A percentile compares a stretch with the other conserved stretches of the same genome.
phyloP scores from a whole-genome alignment of 2,113 vertebrate genomes.

The Larimichthys polyactis region DNA sequence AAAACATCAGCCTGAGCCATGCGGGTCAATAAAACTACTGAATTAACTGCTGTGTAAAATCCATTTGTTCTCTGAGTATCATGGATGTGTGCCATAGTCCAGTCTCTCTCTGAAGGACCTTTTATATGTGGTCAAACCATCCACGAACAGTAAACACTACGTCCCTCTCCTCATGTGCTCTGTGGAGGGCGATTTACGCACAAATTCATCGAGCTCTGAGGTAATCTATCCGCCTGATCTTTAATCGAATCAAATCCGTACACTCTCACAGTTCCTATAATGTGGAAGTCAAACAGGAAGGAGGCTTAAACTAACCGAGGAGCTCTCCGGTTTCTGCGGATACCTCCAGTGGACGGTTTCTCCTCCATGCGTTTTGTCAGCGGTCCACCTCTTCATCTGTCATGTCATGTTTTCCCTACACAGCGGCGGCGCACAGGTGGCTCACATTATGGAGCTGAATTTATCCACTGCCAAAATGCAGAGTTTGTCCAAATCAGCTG shows the following conservation, averaged over 20 bases:
- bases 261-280: conserved; percentile 49
- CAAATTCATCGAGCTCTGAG: neutral
- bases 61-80: neutral
- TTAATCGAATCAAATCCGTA: conserved; percentile 53
- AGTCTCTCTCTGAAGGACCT: conserved; percentile 7
- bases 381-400: conserved; percentile 72
- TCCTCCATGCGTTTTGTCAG: conserved; percentile 69
- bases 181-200: conserved; percentile 24
- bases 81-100: neutral
- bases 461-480: conserved; percentile 52
- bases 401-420: conserved; percentile 68
- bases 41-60: conserved; percentile 21
- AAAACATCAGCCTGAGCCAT: conserved; percentile 9
- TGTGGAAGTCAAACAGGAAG: conserved; percentile 74
- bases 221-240: conserved; percentile 56
- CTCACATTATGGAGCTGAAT: conserved; percentile 70
- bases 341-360: conserved; percentile 53
- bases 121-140: neutral
- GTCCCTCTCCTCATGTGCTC: neutral
- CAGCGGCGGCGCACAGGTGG: conserved; percentile 71
- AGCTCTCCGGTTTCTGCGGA: conserved; percentile 62
- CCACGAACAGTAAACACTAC: neutral
- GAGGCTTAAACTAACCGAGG: conserved; percentile 68
- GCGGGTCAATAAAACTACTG: conserved; percentile 19
- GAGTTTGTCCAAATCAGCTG: conserved; percentile 73